Evolutionary conservation across 2,888 invertebrate genomes (phyloP).

Genomic region (Acholoe squamosa): DNA sequence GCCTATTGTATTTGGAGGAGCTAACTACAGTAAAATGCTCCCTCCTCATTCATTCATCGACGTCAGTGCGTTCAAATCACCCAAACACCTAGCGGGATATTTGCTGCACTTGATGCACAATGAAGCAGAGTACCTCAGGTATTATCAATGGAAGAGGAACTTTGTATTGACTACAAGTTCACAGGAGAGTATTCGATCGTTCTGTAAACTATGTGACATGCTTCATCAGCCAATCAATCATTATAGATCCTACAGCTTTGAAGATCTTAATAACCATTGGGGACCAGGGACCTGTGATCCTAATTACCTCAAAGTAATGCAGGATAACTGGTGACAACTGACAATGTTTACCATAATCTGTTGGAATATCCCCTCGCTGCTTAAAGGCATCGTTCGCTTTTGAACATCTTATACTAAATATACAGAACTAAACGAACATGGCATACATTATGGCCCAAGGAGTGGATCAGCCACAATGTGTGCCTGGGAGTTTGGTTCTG

Average conservation of each 20-base stretch:
- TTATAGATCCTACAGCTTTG: background rate
- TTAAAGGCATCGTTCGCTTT: no score
- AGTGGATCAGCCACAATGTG: no score
- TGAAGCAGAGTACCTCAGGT: conserved; percentile 29
- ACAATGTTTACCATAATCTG: no score
- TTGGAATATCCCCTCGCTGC: no score
- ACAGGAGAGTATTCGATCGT: background rate
- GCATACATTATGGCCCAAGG: no score
- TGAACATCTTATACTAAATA: no score
- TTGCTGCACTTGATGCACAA: conserved; percentile 49
- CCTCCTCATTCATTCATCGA: conserved; percentile 61
- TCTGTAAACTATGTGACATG: background rate
- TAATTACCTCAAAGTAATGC: background rate
- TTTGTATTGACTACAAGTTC: background rate
- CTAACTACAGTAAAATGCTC: conserved; percentile 43
- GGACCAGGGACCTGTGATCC: background rate
- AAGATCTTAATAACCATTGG: background rate
- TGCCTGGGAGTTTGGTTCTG: no score
- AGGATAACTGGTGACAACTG: background rate
- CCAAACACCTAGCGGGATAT: conserved; percentile 57
- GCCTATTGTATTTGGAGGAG: conserved; percentile 62
- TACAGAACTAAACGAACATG: no score
- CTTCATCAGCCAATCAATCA: background rate
- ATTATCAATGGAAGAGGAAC: conserved; percentile 53
- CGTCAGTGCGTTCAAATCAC: conserved; percentile 48